These are phyloP conservation scores for Prosapia bicincta DNA, from an alignment of 2,888 invertebrate genomes.

Conservation along the genomic window DNA sequence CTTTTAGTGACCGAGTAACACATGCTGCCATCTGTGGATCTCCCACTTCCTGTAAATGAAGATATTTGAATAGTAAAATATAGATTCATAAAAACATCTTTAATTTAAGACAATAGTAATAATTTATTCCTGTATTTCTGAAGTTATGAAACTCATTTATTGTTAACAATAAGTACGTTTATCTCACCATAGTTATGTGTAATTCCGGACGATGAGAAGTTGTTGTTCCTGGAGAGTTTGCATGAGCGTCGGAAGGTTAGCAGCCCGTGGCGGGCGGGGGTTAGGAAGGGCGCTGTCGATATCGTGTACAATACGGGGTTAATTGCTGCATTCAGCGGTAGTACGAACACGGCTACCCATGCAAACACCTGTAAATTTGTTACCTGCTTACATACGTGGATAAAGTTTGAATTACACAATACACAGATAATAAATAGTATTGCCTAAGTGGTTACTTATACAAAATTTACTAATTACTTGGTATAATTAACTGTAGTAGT, in stretches of 20 bases:
- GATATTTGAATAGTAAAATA: too few relatives aligned
- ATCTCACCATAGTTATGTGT: conserved; percentile 10
- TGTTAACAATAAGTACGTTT: too few relatives aligned
- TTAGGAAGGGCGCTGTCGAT: conserved; percentile 44
- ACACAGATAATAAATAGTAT: too few relatives aligned
- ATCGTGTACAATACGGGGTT: conserved; percentile 52
- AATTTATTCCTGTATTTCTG: too few relatives aligned
- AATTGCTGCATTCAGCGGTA: conserved; percentile 52
- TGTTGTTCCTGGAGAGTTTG: conserved; percentile 30
- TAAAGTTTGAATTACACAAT: too few relatives aligned
- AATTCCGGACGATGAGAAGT: conserved; percentile 7
- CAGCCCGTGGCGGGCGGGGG: conserved; percentile 34
- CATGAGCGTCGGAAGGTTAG: conserved; percentile 34
- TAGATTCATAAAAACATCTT: too few relatives aligned
- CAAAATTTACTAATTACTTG: too few relatives aligned
- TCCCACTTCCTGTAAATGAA: conserved; percentile 11
- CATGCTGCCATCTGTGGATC: conserved; percentile 13
- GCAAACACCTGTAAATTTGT: conserved; percentile 44
- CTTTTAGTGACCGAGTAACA: conserved; percentile 6
- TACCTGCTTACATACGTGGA: too few relatives aligned
- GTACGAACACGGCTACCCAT: conserved; percentile 52
- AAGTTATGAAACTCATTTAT: too few relatives aligned
- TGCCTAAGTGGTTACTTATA: too few relatives aligned
- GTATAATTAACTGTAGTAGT: too few relatives aligned
- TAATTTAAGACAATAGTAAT: too few relatives aligned